Base-by-base conservation (phyloP, 2,888 invertebrate species). In the Platycheirus rosarum region DNA sequence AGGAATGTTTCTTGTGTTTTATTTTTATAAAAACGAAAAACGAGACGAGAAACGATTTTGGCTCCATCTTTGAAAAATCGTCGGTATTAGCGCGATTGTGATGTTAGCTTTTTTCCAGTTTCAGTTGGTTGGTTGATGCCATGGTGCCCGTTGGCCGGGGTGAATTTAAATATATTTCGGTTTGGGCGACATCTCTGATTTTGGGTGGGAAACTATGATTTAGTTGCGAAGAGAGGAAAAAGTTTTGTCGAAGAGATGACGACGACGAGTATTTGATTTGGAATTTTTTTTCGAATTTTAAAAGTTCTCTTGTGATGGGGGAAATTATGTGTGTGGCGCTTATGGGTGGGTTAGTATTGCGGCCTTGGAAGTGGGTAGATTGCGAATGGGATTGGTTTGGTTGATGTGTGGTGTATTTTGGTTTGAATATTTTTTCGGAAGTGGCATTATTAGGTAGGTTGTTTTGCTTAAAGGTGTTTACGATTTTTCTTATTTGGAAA, bases 1-100 rank as follows among this genome's bases (percentile, higher is more conserved):
- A 76, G 80, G 51, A 71, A 65, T 16, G 23, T 73, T 82, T 73
- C 77, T 71, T 77, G 66, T 77, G 71, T 77, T 77, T 82, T 82
- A 71, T 82, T 82, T 76, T 82, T 62, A 76, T 60, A 62, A 76
- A 70, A 76, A 53, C 70, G 60, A 62, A 46, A 60, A 46, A 60
- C 32, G 70, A 63, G 46, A n/a, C n/a, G n/a, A n/a, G n/a, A n/a
- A 53, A 26, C 86, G 84, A 75, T 74, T 60, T 42, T 85, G 80
- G 85, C 87, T 86, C 87, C 87, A 87, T 87, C 87, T 87, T 86
- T 87, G 85, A 85, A 85, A 85, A 85, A 85, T 51, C 40, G 4
- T 9, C 7, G 26, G 85, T 60, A 80, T 53, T 78, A 78, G 78
- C 73, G 73, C 62, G 48, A 66, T 77, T 71, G 79, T 85, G 86